These are phyloP conservation scores for Muscicapa comitata DNA, from an alignment of 2,797 vertebrate genomes.

Conservation along the genomic window DNA sequence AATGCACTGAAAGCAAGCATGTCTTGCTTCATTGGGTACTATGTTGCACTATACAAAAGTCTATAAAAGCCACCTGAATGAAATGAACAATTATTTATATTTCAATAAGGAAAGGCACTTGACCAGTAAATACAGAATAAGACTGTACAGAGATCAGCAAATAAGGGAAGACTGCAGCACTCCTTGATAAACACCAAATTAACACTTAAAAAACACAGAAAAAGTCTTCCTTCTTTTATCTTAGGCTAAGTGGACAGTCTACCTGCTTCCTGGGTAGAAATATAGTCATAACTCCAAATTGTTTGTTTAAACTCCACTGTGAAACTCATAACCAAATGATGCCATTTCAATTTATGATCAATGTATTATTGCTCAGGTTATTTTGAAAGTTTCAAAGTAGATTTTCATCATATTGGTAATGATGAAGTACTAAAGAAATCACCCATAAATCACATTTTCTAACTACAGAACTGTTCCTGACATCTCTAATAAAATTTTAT, in stretches of 20 bases:
- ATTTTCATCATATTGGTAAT: neutral
- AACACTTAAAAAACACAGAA: neutral
- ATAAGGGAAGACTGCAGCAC: neutral
- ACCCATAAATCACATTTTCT: neutral
- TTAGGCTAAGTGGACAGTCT: neutral
- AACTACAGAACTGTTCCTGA: neutral
- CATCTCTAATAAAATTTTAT: neutral
- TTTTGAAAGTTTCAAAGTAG: neutral
- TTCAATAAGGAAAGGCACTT: neutral
- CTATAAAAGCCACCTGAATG: neutral
- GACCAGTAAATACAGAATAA: neutral
- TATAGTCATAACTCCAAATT: neutral
- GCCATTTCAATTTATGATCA: neutral
- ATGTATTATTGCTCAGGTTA: neutral
- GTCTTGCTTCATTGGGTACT: neutral
- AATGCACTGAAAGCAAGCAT: neutral
- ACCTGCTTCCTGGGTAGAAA: neutral
- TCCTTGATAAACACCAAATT: neutral
- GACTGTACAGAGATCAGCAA: neutral
- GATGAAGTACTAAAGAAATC: neutral
- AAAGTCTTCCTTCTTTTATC: neutral
- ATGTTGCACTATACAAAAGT: neutral
- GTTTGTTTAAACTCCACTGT: neutral
- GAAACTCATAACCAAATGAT: neutral
- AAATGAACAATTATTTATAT: neutral